A percentile compares a stretch with the other conserved stretches of the same genome.
phyloP scores from a whole-genome alignment of 2,113 vertebrate species.

The Tetraodon nigroviridis region DNA sequence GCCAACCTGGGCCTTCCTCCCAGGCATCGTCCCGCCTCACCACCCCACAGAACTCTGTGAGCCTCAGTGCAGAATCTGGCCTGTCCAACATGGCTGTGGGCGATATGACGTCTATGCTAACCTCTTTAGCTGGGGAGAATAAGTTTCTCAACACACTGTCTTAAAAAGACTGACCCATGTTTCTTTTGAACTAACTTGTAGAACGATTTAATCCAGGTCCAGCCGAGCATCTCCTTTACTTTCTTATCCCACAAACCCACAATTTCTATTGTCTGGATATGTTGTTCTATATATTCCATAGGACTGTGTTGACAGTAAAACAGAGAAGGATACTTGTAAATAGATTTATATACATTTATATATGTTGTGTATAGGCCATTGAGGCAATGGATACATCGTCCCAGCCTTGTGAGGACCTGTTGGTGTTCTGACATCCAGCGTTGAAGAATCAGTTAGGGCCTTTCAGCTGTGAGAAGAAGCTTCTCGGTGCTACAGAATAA shows the following conservation, averaged over 20 bases:
- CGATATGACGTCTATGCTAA: constrained; percentile 94
- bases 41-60: constrained; percentile 71
- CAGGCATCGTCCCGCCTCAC: constrained; percentile 76
- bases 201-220: constrained; percentile 15
- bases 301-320: constrained; percentile 50
- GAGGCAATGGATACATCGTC: constrained; percentile 48
- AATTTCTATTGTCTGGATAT: constrained; percentile 2
- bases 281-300: constrained; percentile 46
- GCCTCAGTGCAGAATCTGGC: constrained; percentile 65
- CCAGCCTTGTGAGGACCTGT: constrained; percentile 44
- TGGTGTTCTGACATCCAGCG: constrained; percentile 24
- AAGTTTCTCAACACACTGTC: constrained; percentile 91
- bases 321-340: constrained; percentile 73
- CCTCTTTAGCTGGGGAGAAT: constrained; percentile 89
- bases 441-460: constrained; percentile 19
- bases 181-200: constrained; percentile 15
- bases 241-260: constrained; percentile 3
- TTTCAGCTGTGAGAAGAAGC: constrained; percentile 46
- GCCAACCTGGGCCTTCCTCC: constrained; percentile 64
- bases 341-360: constrained; percentile 66
- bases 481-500: constrained; percentile 45
- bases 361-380: constrained; percentile 65
- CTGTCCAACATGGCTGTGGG: constrained; percentile 95
- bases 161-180: constrained; percentile 49
- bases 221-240: background rate